Evolutionary conservation across 2,888 invertebrate genomes (phyloP), one percentile per base, ranked within the genome.

Genomic region (Drosophila lutescens): DNA sequence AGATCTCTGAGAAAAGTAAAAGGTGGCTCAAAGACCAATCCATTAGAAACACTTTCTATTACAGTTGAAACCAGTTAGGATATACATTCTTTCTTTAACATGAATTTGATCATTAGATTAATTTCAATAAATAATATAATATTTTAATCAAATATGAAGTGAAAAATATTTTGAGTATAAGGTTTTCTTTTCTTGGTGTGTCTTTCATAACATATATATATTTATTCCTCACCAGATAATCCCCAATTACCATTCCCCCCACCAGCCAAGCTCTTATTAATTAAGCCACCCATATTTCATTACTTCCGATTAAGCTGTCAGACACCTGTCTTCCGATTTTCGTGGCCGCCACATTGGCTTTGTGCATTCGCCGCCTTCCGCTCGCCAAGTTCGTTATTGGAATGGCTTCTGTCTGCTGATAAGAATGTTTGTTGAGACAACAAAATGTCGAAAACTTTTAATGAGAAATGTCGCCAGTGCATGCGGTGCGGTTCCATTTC

Each of bases 321-420:
- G 73, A 55, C 70, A 71, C 74, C 74, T 71, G 65, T 71, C 70
- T 63, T 56, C 13, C 34, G 74, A 30, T 50, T 32, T 32, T 12
- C 15, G 7, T 47, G 47, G 47, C 43, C 44, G 49, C 47, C 10
- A 15, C n/a, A 36, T 38, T 60, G 41, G 53, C 55, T 58, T 65
- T 76, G 54, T 43, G 56, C 63, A 66, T 47, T 68, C 41, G 23
- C 46, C 54, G 53, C 47, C 57, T 60, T 44, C 58, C 50, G 46
- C 41, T 51, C 15, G 6, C 10, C 30, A 36, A 55, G 59, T 76
- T 77, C 69, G 86, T 86, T 79, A 86, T 79, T 58, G 63, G 57
- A 74, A 84, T 88, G 72, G 81, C 69, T 84, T 86, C 78, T 78
- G 83, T 88, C 89, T 84, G 88, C 69, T 69, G 83, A 84, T 86